These are phyloP conservation scores for Cololabis saira DNA, from an alignment of 2,113 vertebrate genomes.

Conservation along the genomic window DNA sequence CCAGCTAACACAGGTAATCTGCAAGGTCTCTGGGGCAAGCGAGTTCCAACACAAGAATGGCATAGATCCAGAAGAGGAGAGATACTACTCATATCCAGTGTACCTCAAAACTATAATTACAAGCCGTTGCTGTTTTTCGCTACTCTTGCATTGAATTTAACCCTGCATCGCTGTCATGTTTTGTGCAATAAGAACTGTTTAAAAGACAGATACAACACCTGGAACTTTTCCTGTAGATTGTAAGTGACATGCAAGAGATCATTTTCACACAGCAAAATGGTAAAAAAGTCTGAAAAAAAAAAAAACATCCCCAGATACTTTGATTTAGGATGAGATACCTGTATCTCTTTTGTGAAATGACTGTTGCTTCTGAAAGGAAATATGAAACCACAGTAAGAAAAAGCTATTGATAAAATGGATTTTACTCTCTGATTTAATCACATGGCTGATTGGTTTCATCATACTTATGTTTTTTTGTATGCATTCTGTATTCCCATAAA, in stretches of 20 bases:
- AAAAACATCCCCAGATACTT: no score
- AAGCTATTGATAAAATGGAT: conserved; percentile 15
- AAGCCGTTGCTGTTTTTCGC: no score
- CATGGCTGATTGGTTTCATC: conserved; percentile 43
- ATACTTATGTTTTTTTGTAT: conserved; percentile 23
- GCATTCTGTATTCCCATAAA: conserved; percentile 5
- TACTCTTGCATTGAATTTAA: conserved; percentile 6
- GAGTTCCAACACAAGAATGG: conserved; percentile 37
- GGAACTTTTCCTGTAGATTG: not conserved
- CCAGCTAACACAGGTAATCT: conserved; percentile 51
- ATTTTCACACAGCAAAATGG: no score
- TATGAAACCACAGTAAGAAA: conserved; percentile 38
- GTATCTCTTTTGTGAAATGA: no score
- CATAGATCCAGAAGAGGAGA: conserved; percentile 35
- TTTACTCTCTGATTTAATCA: conserved; percentile 44
- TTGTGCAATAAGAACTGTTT: conserved; percentile 28
- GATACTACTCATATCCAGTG: not conserved
- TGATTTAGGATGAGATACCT: no score
- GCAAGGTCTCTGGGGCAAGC: conserved; percentile 44
- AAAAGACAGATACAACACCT: not conserved
- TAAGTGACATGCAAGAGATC: conserved; percentile 6
- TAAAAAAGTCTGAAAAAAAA: no score
- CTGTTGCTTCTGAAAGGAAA: conserved; percentile 4
- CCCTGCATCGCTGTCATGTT: not conserved
- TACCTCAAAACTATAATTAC: no score